phyloP scores from a whole-genome alignment of 1,140 invertebrate species.

The Lordiphosa stackelbergi region DNA sequence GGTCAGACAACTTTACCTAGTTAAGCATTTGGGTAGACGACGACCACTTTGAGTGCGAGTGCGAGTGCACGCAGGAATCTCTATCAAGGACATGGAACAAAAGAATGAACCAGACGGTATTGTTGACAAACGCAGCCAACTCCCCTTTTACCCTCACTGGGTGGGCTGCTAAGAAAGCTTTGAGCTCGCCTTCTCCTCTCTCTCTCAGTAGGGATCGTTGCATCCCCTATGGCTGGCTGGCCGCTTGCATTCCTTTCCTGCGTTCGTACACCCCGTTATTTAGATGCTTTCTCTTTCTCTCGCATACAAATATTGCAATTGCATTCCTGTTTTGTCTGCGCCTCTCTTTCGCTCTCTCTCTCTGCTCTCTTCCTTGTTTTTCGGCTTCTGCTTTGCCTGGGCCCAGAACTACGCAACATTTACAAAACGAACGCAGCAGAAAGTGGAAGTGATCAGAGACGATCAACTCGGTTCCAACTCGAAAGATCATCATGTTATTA shows the following conservation, averaged over 20 bases:
- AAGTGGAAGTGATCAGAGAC: constrained; percentile 65
- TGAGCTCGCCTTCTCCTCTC: constrained; percentile 22
- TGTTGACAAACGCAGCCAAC: constrained; percentile 12
- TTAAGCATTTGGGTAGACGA: constrained; percentile 10
- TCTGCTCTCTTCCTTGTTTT: constrained; percentile 27
- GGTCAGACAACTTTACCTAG: constrained; percentile 37
- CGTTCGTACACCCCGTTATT: constrained; percentile 5
- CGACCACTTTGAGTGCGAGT: too few species aligned
- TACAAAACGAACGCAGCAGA: constrained; percentile 71
- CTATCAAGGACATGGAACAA: constrained; percentile 44
- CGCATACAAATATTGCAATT: constrained; percentile 42
- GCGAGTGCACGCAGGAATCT: not conserved
- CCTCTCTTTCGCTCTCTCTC: constrained; percentile 18
- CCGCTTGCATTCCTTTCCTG: constrained; percentile 20
- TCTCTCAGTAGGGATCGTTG: constrained; percentile 9
- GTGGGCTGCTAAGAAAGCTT: constrained; percentile 3
- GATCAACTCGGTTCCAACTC: constrained; percentile 4
- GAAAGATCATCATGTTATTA: constrained; percentile 23
- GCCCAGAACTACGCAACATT: constrained; percentile 67
- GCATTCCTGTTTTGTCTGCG: constrained; percentile 56
- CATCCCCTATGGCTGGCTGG: constrained; percentile 22
- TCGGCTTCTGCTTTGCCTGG: constrained; percentile 29
- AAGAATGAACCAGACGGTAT: constrained; percentile 29
- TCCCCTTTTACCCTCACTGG: too few species aligned
- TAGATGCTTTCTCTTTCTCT: constrained; percentile 6